phyloP scores from a whole-genome alignment of 2,888 invertebrate species.

The Nomada ferruginata region DNA sequence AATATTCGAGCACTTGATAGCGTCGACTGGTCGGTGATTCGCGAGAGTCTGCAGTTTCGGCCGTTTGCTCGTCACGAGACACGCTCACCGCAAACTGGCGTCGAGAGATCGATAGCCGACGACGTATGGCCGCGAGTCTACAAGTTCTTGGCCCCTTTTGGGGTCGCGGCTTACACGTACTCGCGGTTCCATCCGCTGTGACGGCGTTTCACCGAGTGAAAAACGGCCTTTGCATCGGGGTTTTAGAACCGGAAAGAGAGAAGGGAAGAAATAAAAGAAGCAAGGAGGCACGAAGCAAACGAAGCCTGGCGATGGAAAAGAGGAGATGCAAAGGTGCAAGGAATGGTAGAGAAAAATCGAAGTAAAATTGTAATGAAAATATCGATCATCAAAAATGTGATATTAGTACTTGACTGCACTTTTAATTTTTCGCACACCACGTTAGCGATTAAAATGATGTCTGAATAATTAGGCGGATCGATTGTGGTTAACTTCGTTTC shows the following conservation, averaged over 20 bases:
- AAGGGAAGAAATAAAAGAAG: background rate
- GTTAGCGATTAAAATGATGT: background rate
- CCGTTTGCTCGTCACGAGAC: conserved; percentile 39
- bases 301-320: too few relatives aligned
- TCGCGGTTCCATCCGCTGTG: conserved; percentile 23
- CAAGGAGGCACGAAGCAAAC: too few relatives aligned
- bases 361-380: too few relatives aligned
- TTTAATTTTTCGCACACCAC: too few relatives aligned
- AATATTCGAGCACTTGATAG: conserved; percentile 37
- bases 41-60: conserved; percentile 20
- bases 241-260: background rate
- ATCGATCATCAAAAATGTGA: too few relatives aligned
- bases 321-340: too few relatives aligned
- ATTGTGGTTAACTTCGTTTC: too few relatives aligned
- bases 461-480: background rate
- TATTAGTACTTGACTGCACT: too few relatives aligned
- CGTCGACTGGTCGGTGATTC: conserved; percentile 6
- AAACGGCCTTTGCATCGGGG: background rate
- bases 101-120: conserved; percentile 56
- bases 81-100: conserved; percentile 45
- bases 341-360: too few relatives aligned
- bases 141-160: conserved; percentile 52
- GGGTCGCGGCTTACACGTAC: conserved; percentile 53
- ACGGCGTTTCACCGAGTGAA: conserved; percentile 28
- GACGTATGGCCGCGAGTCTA: conserved; percentile 46